phyloP scores from a whole-genome alignment of 2,888 invertebrate species.

The Escarpia spicata region DNA sequence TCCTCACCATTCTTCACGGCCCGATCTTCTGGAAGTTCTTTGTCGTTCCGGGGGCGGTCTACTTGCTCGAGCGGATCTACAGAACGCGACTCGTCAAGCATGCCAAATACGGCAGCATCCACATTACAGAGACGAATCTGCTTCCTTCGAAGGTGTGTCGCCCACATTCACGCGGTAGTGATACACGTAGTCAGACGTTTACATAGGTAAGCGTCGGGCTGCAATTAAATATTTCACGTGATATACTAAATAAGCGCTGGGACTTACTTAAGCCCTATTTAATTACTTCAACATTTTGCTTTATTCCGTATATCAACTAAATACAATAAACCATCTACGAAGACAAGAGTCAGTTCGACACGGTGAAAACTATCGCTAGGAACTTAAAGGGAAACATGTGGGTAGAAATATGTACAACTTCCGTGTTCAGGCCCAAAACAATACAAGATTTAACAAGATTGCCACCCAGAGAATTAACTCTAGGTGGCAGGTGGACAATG shows the following conservation, averaged over 20 bases:
- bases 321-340: not conserved
- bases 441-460: no score
- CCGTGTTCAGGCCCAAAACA: not conserved
- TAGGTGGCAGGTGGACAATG: no score
- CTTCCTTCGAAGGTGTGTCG: conserved; percentile 81
- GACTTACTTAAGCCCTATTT: not conserved
- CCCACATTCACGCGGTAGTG: not conserved
- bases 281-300: not conserved
- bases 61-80: conserved; percentile 73
- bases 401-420: not conserved
- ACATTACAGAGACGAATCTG: conserved; percentile 86
- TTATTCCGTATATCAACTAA: not conserved
- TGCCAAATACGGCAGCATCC: conserved; percentile 77
- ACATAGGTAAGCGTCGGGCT: not conserved
- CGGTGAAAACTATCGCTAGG: not conserved
- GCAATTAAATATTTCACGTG: not conserved
- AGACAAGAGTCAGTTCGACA: not conserved
- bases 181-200: not conserved
- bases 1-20: conserved; percentile 83
- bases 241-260: not conserved
- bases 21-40: conserved; percentile 98
- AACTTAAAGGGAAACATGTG: not conserved
- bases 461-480: no score
- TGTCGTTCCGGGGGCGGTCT: conserved; percentile 81
- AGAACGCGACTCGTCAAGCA: conserved; percentile 39